Base-by-base conservation (phyloP, 2,113 vertebrate genomes). In the Desmodus rotundus region DNA sequence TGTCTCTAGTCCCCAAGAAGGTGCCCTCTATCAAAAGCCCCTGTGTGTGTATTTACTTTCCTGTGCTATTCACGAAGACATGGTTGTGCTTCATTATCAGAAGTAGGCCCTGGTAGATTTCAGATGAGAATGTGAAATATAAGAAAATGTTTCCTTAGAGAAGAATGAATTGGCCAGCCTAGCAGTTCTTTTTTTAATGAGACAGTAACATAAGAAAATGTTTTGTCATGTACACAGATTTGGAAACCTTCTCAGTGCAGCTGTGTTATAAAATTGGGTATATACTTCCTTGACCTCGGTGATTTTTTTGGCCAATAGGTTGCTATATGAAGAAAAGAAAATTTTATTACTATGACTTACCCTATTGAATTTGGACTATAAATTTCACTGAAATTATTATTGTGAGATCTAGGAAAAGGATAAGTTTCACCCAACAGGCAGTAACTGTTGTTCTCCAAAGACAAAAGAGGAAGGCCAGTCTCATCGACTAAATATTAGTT, bases 231-330 rank as follows among this genome's bases (percentile, higher is more conserved):
- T 96, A 67, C 0, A 0, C 96, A 97, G 96, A 96, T 97, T 97
- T 98, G 97, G 98, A 98, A 98, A 93, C 85, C 86, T 96, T 89
- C 93, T 96, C 86, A 0, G 81, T 94, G 94, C 96, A 98, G 97
- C 97, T 98, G 96, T 98, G 96, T 84, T 97, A 95, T 97, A 98
- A 98, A 98, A 93, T 94, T 95, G 94, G 90, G 95, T 95, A 74
- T 95, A 74, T 78, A 92, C 87, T 98, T 98, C 83, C 93, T 88
- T 98, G 97, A 98, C 97, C 93, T 96, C 31, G 0, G 26, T 82
- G 73, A 7, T 17, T 77, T 86, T 89, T 52, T 83, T 90, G 63
- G 26, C 58, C 73, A 91, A 12, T 91, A 83, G 16, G 1, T 97
- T 93, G 89, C 87, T 87, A n/a, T 74, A 52, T 83, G n/a, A 93